Base-by-base conservation (phyloP, 2,113 vertebrate genomes). In the Pithys albifrons region DNA sequence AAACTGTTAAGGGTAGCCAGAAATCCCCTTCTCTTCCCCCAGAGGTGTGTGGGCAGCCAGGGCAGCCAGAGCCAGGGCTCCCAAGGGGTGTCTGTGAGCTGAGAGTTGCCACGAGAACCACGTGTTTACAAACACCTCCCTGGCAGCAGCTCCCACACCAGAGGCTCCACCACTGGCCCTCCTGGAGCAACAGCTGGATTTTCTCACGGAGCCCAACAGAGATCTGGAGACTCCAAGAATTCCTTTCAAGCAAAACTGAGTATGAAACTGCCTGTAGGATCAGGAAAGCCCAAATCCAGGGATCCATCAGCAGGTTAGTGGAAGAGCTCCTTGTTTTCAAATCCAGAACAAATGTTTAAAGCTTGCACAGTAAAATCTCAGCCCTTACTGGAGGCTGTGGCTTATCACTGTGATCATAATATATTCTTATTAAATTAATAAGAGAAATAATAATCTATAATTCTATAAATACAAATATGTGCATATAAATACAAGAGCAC, bases 131-230 rank as follows among this genome's bases (percentile, higher is more conserved):
- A 89, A 48, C 3, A 0, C 45, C 27, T 33, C 37, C 51, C 72
- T 37, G 31, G 80, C 52, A 62, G 62, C 4, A 45, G 52, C 43
- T 79, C 67, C 49, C 43, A 19, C 74, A 58, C 10, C 4, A 19
- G 15, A 6, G 61, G 29, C 70, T 54, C 7, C 79, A 51, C 62
- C 28, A 17, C 16, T n/a, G 45, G 54, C 35, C 41, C 35, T 55
- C 4, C 0, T 0, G 72, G 13, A 80, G 29, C 25, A 55, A 39
- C 5, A 37, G n/a, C 2, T 57, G 37, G 12, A n/a, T n/a, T 72
- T 67, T 65, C 72, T 67, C 72, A 55, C 62, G 31, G 45, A 88
- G 19, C 33, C 37, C 6, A 31, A 19, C 28, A 80, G 45, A 65
- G 25, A 65, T 29, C 29, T 84, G 52, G 25, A 89, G 58, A 20